phyloP scores from a whole-genome alignment of 2,888 invertebrate genomes.

The Melikaiella ostensackeni region DNA sequence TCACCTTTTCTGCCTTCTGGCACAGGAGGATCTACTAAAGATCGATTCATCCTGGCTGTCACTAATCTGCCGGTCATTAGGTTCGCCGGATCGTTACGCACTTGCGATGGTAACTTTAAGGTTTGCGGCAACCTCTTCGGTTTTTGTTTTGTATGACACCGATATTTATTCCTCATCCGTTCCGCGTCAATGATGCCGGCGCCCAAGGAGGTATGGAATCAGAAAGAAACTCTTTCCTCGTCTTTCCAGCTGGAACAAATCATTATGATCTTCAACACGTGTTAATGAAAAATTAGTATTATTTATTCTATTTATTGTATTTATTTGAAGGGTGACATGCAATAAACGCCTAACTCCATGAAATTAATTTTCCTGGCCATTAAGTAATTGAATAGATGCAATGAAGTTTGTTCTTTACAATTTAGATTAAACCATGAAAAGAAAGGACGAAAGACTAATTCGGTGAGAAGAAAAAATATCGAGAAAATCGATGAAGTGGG shows the following conservation, averaged over 20 bases:
- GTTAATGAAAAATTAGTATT: neutral
- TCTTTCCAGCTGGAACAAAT: neutral
- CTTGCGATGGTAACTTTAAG: conserved; percentile 56
- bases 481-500: too few relatives aligned
- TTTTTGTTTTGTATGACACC: conserved; percentile 48
- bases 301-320: neutral
- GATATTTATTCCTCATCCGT: conserved; percentile 56
- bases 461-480: too few relatives aligned
- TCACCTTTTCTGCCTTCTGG: conserved; percentile 51
- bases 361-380: too few relatives aligned
- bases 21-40: conserved; percentile 44
- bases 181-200: conserved; percentile 48
- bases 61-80: conserved; percentile 64
- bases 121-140: conserved; percentile 50
- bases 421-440: too few relatives aligned
- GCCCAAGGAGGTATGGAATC: conserved; percentile 16
- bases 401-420: too few relatives aligned
- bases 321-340: neutral
- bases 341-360: too few relatives aligned
- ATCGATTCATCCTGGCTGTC: conserved; percentile 63
- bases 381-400: too few relatives aligned
- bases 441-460: too few relatives aligned
- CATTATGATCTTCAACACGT: conserved; percentile 9
- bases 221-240: neutral
- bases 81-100: conserved; percentile 61